Conservation (phyloP, 2,113 vertebrate genomes). For the Anas platyrhynchos region DNA sequence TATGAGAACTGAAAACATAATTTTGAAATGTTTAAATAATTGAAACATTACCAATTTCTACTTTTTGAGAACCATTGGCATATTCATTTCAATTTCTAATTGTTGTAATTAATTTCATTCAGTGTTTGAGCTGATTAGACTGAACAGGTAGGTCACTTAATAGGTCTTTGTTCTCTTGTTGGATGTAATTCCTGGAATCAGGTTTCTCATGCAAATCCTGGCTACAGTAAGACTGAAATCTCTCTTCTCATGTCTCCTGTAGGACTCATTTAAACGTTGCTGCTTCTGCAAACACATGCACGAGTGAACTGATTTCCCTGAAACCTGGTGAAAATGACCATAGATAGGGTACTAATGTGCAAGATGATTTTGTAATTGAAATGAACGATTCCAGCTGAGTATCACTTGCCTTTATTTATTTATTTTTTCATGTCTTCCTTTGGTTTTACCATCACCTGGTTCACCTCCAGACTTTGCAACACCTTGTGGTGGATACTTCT, state of each 20-base stretch:
- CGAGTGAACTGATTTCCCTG: neutral
- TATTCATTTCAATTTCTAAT: conserved; percentile 15
- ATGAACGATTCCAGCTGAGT: neutral
- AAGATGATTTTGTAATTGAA: neutral
- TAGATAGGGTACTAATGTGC: neutral
- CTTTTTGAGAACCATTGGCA: neutral
- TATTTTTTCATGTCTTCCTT: neutral
- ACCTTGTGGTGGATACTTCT: neutral
- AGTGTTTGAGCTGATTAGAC: neutral
- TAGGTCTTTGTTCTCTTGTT: neutral
- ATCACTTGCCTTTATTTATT: neutral
- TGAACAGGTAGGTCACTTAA: conserved; percentile 10
- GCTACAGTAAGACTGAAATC: neutral
- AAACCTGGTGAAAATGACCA: neutral
- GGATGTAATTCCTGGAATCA: neutral
- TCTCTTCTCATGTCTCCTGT: neutral
- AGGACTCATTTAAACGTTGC: neutral
- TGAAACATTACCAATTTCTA: neutral
- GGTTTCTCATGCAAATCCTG: conserved; percentile 3
- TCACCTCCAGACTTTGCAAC: neutral
- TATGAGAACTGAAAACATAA: neutral
- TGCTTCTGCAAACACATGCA: neutral
- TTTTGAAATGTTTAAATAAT: conserved; percentile 17
- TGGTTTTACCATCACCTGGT: neutral
- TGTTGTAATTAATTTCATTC: conserved; percentile 27